A percentile compares a stretch with the other conserved stretches of the same genome.
phyloP scores from a whole-genome alignment of 2,888 invertebrate genomes.

The Volucella inanis region DNA sequence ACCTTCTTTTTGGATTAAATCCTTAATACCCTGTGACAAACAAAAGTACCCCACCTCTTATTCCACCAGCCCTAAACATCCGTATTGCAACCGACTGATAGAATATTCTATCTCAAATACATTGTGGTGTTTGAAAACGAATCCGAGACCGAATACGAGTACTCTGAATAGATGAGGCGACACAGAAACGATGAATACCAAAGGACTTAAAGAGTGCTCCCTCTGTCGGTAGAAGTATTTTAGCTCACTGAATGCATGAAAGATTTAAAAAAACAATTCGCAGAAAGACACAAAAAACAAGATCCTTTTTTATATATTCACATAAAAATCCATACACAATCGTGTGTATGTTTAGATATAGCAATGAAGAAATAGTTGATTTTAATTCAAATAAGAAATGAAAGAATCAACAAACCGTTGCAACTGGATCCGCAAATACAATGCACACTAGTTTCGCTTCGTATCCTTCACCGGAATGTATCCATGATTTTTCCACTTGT shows the following conservation, averaged over 20 bases:
- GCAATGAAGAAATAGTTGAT: slow-evolving; percentile 47
- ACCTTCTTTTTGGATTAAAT: not conserved
- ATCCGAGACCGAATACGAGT: not conserved
- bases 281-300: not conserved
- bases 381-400: slow-evolving; percentile 67
- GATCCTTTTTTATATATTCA: not conserved
- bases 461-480: slow-evolving; percentile 88
- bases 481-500: slow-evolving; percentile 88
- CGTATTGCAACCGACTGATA: slow-evolving; percentile 15
- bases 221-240: too few relatives aligned
- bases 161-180: not conserved
- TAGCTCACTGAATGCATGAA: not conserved
- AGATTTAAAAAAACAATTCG: slow-evolving; percentile 1
- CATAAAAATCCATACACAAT: too few relatives aligned
- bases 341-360: not conserved
- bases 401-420: slow-evolving; percentile 84
- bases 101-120: slow-evolving; percentile 19
- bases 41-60: not conserved
- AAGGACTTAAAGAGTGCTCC: not conserved
- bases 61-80: not conserved
- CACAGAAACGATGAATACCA: not conserved
- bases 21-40: slow-evolving; percentile 9
- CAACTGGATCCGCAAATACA: slow-evolving; percentile 88
- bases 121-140: not conserved
- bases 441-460: slow-evolving; percentile 88